Evolutionary conservation across 2,113 vertebrate species (phyloP).

Genomic region (Ciconia boyciana): DNA sequence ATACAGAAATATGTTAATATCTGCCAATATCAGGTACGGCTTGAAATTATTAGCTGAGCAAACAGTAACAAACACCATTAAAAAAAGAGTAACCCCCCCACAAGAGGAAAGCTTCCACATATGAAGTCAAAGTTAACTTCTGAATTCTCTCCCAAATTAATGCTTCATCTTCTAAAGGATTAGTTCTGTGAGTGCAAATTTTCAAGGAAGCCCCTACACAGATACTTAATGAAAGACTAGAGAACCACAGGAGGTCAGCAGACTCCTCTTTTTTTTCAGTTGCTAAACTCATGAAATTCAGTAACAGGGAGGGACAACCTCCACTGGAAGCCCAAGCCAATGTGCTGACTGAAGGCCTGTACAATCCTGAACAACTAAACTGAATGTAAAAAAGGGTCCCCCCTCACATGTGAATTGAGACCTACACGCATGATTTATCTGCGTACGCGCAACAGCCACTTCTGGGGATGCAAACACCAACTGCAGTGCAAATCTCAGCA

Average conservation of each 20-base stretch:
- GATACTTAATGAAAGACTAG: not conserved
- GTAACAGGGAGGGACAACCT: not conserved
- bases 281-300: not conserved
- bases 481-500: not conserved
- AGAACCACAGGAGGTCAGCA: not conserved
- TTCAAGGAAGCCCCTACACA: not conserved
- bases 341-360: not conserved
- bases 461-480: not conserved
- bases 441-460: fast-evolving
- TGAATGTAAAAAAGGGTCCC: not conserved
- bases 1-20: not conserved
- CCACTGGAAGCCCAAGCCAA: not conserved
- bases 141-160: not conserved
- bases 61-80: not conserved
- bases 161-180: not conserved
- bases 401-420: not conserved
- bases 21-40: not conserved
- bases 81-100: not conserved
- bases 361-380: not conserved
- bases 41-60: not conserved
- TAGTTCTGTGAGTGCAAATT: not conserved
- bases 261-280: not conserved
- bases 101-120: not conserved
- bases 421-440: not conserved
- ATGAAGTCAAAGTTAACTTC: not conserved